Conservation (phyloP, 2,113 vertebrate species). For the Helogale parvula region DNA sequence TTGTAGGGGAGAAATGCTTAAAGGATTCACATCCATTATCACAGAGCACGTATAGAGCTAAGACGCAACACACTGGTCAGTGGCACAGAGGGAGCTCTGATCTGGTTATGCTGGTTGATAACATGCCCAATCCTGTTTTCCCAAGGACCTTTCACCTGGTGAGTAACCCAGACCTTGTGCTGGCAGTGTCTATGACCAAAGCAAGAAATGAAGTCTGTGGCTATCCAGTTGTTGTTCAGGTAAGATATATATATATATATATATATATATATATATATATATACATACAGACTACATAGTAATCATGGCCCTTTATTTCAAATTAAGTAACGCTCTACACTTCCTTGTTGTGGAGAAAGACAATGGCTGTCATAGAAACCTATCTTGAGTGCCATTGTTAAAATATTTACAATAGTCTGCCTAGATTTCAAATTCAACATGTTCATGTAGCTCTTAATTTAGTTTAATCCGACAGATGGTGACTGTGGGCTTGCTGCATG, state of each 20-base stretch:
- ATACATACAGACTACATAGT: neutral
- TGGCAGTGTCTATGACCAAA: constrained; percentile 74
- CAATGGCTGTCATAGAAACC: neutral
- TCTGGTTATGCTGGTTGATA: neutral
- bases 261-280: too few relatives aligned
- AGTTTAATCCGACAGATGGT: constrained; percentile 53
- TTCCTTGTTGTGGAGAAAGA: constrained; percentile 6
- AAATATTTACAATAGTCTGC: constrained; percentile 39
- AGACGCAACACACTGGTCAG: neutral
- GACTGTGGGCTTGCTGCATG: constrained; percentile 36
- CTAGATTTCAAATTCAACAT: constrained; percentile 33
- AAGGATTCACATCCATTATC: neutral
- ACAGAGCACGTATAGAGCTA: neutral
- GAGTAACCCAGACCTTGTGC: constrained; percentile 74
- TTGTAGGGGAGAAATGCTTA: neutral
- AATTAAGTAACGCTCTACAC: neutral
- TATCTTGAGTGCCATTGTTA: constrained; percentile 22
- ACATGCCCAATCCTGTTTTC: neutral
- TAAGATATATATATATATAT: constrained; percentile 47
- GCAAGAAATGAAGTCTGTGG: constrained; percentile 16
- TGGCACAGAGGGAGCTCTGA: neutral
- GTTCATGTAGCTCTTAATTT: constrained; percentile 45
- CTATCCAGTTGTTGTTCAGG: constrained; percentile 77
- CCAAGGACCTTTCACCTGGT: constrained; percentile 78
- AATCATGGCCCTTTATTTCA: neutral